Evolutionary conservation across 1,140 invertebrate species (phyloP).

Genomic region (Drosophila orosa): DNA sequence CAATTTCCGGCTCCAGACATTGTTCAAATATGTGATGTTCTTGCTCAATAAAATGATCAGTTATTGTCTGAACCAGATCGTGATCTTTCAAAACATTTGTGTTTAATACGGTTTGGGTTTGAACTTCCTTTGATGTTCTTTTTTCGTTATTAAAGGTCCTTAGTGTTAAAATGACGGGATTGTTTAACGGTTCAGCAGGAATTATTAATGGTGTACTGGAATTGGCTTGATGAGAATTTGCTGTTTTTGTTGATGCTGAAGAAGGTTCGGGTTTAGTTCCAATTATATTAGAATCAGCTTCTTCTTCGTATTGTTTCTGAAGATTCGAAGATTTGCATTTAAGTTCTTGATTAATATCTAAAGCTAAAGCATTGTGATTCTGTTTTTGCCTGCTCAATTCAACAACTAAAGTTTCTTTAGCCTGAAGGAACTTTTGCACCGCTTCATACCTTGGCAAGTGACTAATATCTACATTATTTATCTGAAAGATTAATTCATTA

Average conservation of each 20-base stretch:
- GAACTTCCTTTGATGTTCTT: constrained; percentile 31
- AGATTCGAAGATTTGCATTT: neutral
- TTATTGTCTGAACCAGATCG: constrained; percentile 49
- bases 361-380: constrained; percentile 19
- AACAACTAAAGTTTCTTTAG: constrained; percentile 89
- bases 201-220: constrained; percentile 1
- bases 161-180: constrained; percentile 61
- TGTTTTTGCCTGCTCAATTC: constrained; percentile 86
- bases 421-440: constrained; percentile 88
- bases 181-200: constrained; percentile 9
- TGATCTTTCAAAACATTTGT: constrained; percentile 17
- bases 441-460: constrained; percentile 89
- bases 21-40: constrained; percentile 85
- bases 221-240: constrained; percentile 5
- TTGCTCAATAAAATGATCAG: constrained; percentile 80
- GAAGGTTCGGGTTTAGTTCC: neutral
- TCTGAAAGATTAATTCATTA: constrained; percentile 84
- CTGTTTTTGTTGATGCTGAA: neutral
- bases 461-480: constrained; percentile 90
- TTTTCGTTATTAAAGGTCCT: constrained; percentile 28
- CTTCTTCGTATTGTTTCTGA: neutral
- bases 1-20: constrained; percentile 88
- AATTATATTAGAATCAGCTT: constrained; percentile 1
- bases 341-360: constrained; percentile 4
- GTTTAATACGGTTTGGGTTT: constrained; percentile 8